Evolutionary conservation across 1,140 invertebrate species (phyloP).

Genomic region (Globodera rostochiensis): DNA sequence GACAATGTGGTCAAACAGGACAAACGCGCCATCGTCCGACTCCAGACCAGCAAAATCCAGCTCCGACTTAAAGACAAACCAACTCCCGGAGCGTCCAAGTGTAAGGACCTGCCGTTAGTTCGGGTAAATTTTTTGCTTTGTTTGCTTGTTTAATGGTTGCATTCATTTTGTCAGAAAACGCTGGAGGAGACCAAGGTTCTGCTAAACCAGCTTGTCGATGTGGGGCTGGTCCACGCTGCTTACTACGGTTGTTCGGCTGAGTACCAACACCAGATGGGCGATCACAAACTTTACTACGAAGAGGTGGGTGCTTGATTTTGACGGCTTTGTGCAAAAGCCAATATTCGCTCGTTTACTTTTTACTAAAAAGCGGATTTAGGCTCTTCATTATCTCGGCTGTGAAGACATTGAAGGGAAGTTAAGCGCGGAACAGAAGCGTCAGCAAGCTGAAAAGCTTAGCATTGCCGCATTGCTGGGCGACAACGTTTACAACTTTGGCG

Average conservation of each 20-base stretch:
- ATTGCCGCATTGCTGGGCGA: constrained; percentile 90
- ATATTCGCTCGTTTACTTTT: too few species aligned
- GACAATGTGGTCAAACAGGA: constrained; percentile 56
- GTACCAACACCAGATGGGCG: constrained; percentile 82
- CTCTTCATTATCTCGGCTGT: constrained; percentile 91
- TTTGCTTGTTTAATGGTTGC: constrained; percentile 17
- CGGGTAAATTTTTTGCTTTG: constrained; percentile 41
- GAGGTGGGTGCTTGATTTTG: constrained; percentile 69
- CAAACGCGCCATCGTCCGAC: constrained; percentile 52
- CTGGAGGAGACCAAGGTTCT: constrained; percentile 85
- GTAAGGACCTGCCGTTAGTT: constrained; percentile 49
- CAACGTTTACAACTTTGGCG: constrained; percentile 94
- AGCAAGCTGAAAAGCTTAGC: constrained; percentile 86
- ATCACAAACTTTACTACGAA: constrained; percentile 89
- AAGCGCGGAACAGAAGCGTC: constrained; percentile 63
- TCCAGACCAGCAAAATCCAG: constrained; percentile 55
- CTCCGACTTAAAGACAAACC: constrained; percentile 45
- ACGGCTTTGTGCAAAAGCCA: too few species aligned
- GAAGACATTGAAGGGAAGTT: constrained; percentile 75
- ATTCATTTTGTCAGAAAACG: constrained; percentile 72
- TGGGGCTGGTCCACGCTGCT: constrained; percentile 88
- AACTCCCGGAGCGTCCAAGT: background rate
- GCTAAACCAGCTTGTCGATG: constrained; percentile 84
- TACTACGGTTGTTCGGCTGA: constrained; percentile 88
- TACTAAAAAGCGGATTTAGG: constrained; percentile 59